Evolutionary conservation across 1,140 invertebrate species (phyloP).

Genomic region (Phocides pigmalion): DNA sequence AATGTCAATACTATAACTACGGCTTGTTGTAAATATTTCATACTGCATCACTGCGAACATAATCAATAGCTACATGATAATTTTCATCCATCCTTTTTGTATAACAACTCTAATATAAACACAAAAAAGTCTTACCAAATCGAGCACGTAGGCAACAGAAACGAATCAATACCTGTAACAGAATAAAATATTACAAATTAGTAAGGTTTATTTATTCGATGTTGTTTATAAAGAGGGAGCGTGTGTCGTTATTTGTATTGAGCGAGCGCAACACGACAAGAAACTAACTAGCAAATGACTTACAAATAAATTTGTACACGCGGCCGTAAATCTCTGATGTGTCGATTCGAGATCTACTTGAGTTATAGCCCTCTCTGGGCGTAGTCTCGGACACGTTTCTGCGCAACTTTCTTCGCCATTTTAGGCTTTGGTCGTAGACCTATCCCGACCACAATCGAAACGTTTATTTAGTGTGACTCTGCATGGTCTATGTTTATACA

Average conservation of each 20-base stretch:
- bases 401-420: constrained; percentile 72
- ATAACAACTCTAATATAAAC: too few relatives aligned
- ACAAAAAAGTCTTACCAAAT: constrained; percentile 1
- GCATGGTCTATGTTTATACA: constrained; percentile 1
- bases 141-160: neutral
- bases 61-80: too few relatives aligned
- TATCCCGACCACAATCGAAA: constrained; percentile 39
- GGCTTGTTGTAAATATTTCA: too few relatives aligned
- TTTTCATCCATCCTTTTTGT: too few relatives aligned
- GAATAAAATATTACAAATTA: constrained; percentile 28
- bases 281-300: constrained; percentile 42
- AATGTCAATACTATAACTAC: too few relatives aligned
- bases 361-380: constrained; percentile 48
- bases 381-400: constrained; percentile 55
- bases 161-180: constrained; percentile 19
- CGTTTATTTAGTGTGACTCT: constrained; percentile 25
- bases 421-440: constrained; percentile 63
- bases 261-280: constrained; percentile 39
- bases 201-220: neutral
- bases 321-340: constrained; percentile 47
- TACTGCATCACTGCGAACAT: too few relatives aligned
- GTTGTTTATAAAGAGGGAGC: constrained; percentile 12
- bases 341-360: constrained; percentile 45
- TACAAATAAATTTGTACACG: constrained; percentile 48
- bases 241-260: constrained; percentile 33